These are phyloP conservation scores for Exaiptasia diaphana DNA, from an alignment of 64 coral and sea anemone species.

Conservation along the genomic window DNA sequence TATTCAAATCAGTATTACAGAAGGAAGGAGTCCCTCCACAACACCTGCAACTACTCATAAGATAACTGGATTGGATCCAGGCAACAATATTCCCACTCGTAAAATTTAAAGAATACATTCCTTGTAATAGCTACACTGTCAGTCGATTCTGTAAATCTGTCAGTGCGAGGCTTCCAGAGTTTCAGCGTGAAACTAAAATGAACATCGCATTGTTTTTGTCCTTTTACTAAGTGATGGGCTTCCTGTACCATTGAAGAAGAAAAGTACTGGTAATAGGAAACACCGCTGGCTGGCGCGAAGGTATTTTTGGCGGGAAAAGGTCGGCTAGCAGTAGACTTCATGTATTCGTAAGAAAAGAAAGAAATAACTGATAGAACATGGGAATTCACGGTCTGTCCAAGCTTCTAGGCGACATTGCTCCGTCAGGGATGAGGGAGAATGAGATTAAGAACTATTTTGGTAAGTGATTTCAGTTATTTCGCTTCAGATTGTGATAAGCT, in stretches of 20 bases:
- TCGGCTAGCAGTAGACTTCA: no score
- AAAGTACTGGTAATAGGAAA: neutral
- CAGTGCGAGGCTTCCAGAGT: no score
- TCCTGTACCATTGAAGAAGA: neutral
- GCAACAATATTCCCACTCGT: no score
- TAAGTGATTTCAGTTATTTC: slow-evolving; percentile 29
- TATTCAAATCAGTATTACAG: no score
- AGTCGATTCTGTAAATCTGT: no score
- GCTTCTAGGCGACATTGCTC: slow-evolving; percentile 86
- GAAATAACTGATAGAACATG: slow-evolving; percentile 42
- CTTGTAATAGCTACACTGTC: no score
- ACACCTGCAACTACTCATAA: no score
- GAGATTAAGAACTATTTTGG: slow-evolving; percentile 99
- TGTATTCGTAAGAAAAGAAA: neutral
- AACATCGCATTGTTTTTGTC: no score
- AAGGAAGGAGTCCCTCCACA: no score
- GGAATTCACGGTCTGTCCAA: slow-evolving; percentile 98
- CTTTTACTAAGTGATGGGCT: neutral
- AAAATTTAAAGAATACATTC: no score
- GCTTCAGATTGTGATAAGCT: neutral
- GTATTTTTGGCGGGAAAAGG: neutral
- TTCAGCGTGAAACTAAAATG: no score
- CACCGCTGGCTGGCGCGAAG: neutral
- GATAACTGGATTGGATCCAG: no score
- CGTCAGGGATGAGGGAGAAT: slow-evolving; percentile 82